These are phyloP conservation scores for Pseudopleuronectes americanus DNA, from an alignment of 2,797 vertebrate species.

Conservation along the genomic window DNA sequence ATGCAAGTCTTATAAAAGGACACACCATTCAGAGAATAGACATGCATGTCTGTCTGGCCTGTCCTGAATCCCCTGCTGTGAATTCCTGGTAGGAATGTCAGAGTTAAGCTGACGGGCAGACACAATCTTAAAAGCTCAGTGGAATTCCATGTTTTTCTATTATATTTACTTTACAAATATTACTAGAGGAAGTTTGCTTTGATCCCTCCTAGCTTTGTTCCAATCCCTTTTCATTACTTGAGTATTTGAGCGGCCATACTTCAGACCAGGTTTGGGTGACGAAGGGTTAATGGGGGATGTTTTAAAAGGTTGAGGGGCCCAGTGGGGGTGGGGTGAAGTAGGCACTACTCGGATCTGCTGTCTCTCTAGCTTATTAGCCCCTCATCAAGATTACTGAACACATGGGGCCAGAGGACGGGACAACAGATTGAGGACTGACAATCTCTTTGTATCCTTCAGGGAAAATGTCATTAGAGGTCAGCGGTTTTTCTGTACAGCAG, in stretches of 20 bases:
- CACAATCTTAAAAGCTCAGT: conserved; percentile 49
- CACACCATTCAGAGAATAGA: conserved; percentile 4
- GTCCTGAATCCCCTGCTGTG: conserved; percentile 56
- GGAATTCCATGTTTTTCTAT: conserved; percentile 60
- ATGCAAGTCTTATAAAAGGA: not conserved
- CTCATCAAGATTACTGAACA: conserved; percentile 66
- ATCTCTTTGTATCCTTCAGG: conserved; percentile 44
- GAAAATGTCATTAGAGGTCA: conserved; percentile 56
- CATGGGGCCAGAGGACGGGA: conserved; percentile 35
- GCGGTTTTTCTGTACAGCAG: conserved; percentile 15
- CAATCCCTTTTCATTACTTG: conserved; percentile 79
- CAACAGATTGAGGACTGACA: conserved; percentile 50
- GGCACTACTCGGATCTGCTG: conserved; percentile 19
- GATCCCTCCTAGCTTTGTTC: conserved; percentile 53
- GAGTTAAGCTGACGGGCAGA: conserved; percentile 71
- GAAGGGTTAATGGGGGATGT: conserved; percentile 65
- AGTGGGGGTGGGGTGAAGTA: conserved; percentile 24
- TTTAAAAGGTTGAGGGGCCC: conserved; percentile 47
- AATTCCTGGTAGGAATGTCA: conserved; percentile 51
- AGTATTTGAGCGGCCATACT: conserved; percentile 58
- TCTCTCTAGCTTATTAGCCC: conserved; percentile 65
- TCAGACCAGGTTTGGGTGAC: conserved; percentile 44
- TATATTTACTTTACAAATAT: conserved; percentile 62
- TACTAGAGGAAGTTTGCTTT: conserved; percentile 60
- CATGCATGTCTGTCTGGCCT: conserved; percentile 37